Percentiles rank a stretch among this genome's conserved stretches.
Conservation (phyloP, 2,888 invertebrate species). For the Dynastes tityus region DNA sequence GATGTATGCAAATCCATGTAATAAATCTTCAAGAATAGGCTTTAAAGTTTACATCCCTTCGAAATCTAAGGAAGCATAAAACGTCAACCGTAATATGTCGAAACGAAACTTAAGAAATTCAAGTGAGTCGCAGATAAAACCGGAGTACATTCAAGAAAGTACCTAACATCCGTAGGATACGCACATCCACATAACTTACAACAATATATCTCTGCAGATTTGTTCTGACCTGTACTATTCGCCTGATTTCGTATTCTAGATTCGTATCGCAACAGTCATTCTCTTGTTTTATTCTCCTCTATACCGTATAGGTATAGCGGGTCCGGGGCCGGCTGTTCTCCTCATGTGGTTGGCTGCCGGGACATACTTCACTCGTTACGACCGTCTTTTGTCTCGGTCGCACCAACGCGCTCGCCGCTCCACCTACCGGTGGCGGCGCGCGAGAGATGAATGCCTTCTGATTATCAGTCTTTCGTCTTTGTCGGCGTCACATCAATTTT, state of each 20-base stretch:
- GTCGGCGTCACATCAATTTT: conserved; percentile 72
- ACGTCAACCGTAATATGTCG: conserved; percentile 17
- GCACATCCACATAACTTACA: conserved; percentile 33
- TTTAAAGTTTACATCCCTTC: neutral
- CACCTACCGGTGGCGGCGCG: conserved; percentile 42
- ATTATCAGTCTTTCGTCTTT: conserved; percentile 70
- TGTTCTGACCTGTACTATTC: conserved; percentile 46
- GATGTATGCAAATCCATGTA: too few species aligned
- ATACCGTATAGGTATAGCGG: conserved; percentile 38
- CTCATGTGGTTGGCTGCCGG: conserved; percentile 68
- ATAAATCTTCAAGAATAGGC: neutral
- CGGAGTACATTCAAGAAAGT: neutral
- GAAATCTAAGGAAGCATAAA: neutral
- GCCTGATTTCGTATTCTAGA: conserved; percentile 68
- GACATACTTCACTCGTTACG: conserved; percentile 63
- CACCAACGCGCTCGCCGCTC: conserved; percentile 53
- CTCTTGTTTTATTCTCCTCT: conserved; percentile 67
- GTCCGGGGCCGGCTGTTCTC: conserved; percentile 55
- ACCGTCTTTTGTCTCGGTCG: conserved; percentile 63
- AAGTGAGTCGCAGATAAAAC: neutral
- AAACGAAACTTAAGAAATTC: neutral
- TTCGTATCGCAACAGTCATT: conserved; percentile 67
- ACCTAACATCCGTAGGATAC: neutral
- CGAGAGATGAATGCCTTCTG: conserved; percentile 58
- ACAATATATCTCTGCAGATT: conserved; percentile 49